Evolutionary conservation across 2,113 vertebrate species (phyloP).

Genomic region (Oryzias celebensis): DNA sequence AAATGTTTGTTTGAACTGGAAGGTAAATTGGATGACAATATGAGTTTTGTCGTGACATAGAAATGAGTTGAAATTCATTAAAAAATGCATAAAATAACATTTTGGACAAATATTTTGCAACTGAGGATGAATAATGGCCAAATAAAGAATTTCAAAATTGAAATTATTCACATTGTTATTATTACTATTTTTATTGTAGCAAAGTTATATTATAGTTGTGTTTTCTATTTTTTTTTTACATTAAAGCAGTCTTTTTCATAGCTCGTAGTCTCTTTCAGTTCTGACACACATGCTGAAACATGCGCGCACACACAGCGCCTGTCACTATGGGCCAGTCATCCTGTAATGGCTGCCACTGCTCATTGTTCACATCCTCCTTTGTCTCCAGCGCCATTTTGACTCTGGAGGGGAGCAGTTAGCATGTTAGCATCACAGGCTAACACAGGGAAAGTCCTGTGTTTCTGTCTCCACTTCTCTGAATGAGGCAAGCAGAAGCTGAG

Average conservation of each 20-base stretch:
- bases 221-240: background rate
- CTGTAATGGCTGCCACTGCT: conserved; percentile 81
- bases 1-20: no score
- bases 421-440: conserved; percentile 13
- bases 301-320: conserved; percentile 15
- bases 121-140: no score
- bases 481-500: no score
- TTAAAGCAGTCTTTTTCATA: background rate
- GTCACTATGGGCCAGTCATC: conserved; percentile 60
- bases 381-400: conserved; percentile 87
- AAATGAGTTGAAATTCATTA: no score
- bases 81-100: no score
- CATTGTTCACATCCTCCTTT: conserved; percentile 83
- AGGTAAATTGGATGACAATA: no score
- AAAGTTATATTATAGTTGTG: no score
- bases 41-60: no score
- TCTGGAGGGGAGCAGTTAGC: conserved; percentile 40
- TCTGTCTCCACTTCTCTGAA: no score
- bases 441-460: conserved; percentile 16
- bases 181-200: background rate
- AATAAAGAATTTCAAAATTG: background rate
- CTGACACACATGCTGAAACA: background rate
- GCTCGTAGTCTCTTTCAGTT: no score
- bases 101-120: no score
- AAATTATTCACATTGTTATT: background rate